Base-by-base conservation (phyloP, 2,797 vertebrate species). In the Parambassis ranga region DNA sequence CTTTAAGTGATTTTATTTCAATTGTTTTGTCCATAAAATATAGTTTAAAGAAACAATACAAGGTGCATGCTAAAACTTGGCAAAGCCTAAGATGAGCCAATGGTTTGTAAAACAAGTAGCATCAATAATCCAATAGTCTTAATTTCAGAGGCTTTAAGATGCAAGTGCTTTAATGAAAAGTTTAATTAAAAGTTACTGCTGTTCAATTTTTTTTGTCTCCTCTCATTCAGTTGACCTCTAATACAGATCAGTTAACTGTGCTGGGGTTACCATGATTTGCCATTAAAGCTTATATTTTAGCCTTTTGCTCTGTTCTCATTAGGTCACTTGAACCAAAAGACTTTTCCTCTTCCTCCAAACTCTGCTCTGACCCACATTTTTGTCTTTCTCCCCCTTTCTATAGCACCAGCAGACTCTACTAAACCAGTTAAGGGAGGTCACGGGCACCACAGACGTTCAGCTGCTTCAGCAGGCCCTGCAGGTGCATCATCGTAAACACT, bases 381-480 rank as follows among this genome's bases (percentile, higher is more conserved):
- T 35, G 41, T 48, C 7, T 13, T n/a, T 43, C n/a, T 60, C 5
- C 59, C 33, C 13, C 28, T 43, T 36, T 44, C 76, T 62, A 59
- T 46, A 98, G 96, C 96, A 98, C 89, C 96, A 98, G 77, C 97
- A 99, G 88, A 98, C 96, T 0, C 93, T 98, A 92, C 90, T 99
- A 88, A 98, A 99, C 92, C 98, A 99, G 82, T 87, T 99, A 81
- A 93, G 94, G 79, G 98, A 99, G 89, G 95, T 99, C 75, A 98
- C 98, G 0, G 98, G 98, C 69, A 98, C 97, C 83, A 98, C 95
- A 90, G 98, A 99, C 53, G 79, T 95, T 73, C 96, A 98, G 88
- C 94, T 98, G 65, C 93, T 99, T 24, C 96, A 99, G 66, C 95
- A 98, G 88, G 98, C 98, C 37, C 90, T 98, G 70, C 97, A 98